Conservation (phyloP, 2,113 vertebrate species). For the Peucedramus taeniatus region DNA sequence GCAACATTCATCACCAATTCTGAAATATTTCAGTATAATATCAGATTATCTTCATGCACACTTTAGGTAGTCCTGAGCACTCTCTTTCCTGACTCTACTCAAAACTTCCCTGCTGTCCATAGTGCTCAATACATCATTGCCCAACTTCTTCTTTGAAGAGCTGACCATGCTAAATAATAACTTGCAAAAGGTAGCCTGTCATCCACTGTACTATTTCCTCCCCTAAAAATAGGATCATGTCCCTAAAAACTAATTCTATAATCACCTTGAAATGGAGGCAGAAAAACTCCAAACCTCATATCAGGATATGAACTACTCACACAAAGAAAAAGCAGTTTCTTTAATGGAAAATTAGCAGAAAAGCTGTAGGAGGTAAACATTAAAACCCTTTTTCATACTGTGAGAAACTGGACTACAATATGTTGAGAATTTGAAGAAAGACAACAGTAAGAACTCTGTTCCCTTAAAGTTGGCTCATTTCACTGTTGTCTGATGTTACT, state of each 20-base stretch:
- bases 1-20: neutral
- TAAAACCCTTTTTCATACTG: neutral
- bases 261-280: neutral
- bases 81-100: neutral
- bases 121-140: neutral
- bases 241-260: neutral
- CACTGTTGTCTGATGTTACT: neutral
- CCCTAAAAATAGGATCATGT: neutral
- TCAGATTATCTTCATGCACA: neutral
- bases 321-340: neutral
- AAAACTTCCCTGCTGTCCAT: neutral
- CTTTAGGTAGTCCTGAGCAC: neutral
- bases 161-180: neutral
- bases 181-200: neutral
- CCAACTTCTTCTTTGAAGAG: neutral
- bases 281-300: neutral
- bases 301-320: neutral
- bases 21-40: neutral
- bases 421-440: neutral
- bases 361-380: neutral
- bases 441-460: conserved; percentile 3
- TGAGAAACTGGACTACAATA: conserved; percentile 7
- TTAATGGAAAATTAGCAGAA: neutral
- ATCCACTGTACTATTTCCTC: neutral
- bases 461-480: neutral